Evolutionary conservation across 2,888 invertebrate species (phyloP), one percentile per base, ranked within the genome.

Genomic region (Ennomos erosarius): DNA sequence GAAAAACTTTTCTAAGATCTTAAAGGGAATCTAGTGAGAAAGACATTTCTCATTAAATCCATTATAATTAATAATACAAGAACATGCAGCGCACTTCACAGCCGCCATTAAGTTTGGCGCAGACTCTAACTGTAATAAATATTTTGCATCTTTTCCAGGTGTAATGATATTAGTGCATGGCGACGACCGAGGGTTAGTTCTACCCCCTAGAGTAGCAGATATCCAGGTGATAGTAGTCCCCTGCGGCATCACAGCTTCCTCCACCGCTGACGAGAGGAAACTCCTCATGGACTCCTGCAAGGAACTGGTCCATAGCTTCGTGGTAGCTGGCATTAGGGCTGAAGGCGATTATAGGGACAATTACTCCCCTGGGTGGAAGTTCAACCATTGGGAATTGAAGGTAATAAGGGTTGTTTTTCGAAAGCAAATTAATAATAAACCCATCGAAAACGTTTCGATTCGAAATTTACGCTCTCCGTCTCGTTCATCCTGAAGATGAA

Each of bases 281-380:
- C 85, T 90, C 34, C 92, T 99, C 35, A 88, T 95, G 54, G 86
- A 88, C 42, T 94, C 95, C 10, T 99, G 99, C 84, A 89, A 94
- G 56, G 91, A 93, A 42, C 88, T 98, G 12, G 96, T 97, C 65
- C 79, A 88, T 0, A 93, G 93, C 33, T 84, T 99, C 12, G 76
- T 78, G 1, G 87, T 87, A 0, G 93, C 89, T 0, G 96, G 95
- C 0, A 85, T 99, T 9, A 93, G 96, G 62, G 96, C 96, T 0
- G 96, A 97, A 68, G 96, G 96, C 8, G 99, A 99, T 87, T 95
- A 96, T 66, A 93, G 99, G 54, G 98, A 97, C 76, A 99, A 99
- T 87, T 98, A 99, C 82, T 98, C 99, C 10, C 99, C 99, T 0
- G 99, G 99, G 0, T 99, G 99, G 99, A 99, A 99, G 90, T 99